Base-by-base conservation (phyloP, 2,888 invertebrate genomes). In the Dione juno region DNA sequence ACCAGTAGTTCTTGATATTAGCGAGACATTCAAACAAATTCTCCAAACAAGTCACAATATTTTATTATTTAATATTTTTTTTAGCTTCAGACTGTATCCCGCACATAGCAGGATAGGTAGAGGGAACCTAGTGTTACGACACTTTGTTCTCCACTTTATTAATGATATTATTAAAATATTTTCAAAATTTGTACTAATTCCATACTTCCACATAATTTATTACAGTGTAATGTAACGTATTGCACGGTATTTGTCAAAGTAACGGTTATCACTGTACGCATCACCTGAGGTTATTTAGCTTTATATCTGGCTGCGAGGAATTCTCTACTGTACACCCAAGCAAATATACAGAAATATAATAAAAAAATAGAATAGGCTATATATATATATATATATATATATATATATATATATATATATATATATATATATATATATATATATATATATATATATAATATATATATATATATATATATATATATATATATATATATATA, bases 221-320 rank as follows among this genome's bases (percentile, higher is more conserved):
- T n/a, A n/a, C n/a, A n/a, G n/a, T n/a, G n/a, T 50, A 50, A 50
- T 6, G 5, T 11, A 37, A 16, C 57, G 57, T 57, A 57, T 37
- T 40, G 16, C n/a, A 40, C 37, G 37, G 6, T 16, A 57, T 57
- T 57, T 57, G 57, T 57, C 57, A 57, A 16, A 57, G 16, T 35
- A 57, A 57, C 37, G 35, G n/a, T 57, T 57, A 57, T 40, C 37
- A 13, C 37, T 16, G 35, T 14, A 57, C 37, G 37, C 16, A 57
- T 57, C 57, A 57, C 57, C 57, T 57, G 10, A 40, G 37, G 37
- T 37, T 57, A 10, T 37, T 57, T 57, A 37, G 37, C 37, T 57
- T 57, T 57, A 50, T 37, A 37, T 40, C 0, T 16, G 11, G 50
- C 40, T 40, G 40, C 50, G 19, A 13, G 13, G 19, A 50, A 19